Evolutionary conservation across 2,797 vertebrate genomes (phyloP), one percentile per base, ranked within the genome.

Genomic region (Acomys russatus): DNA sequence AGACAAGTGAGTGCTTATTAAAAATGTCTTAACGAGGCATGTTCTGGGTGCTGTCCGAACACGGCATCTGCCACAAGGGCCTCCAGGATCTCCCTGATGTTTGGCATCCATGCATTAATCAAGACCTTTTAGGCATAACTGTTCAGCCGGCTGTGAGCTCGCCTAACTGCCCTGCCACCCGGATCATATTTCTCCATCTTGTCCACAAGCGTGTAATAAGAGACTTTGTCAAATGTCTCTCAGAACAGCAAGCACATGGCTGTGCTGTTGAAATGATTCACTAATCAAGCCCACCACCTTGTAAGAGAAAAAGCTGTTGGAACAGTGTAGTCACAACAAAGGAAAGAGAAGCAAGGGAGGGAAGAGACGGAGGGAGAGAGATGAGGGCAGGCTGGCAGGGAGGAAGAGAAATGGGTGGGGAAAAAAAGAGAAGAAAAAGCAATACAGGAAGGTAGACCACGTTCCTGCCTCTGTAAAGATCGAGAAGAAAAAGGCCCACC

Each of bases 161-260:
- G 77, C 33, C 74, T 77, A 95, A 94, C 59, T 92, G 61, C 84
- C 49, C 71, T 83, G 35, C 61, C 35, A 49, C 35, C 23, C 9
- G 73, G 59, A 87, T 33, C 54, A 51, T 77, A 88, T 92, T 82
- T 94, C 66, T 96, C 56, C 30, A 73, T 88, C 71, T 88, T 90
- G 61, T 84, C 66, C 54, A 63, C 28, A 51, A 90, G 25, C 7
- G 38, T 38, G 7, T 86, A 93, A 89, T 64, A 91, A 95, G 70
- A 86, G 66, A 54, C 35, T 96, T 84, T 96, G 94, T 94, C 82
- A 92, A 88, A 92, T 49, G 63, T 84, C 71, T 96, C 80, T 68
- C 28, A 73, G 66, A 82, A 90, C 17, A 44, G 44, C 76, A 74
- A 84, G 54, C 54, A 90, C 64, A 71, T 1, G 17, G 44, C 23